Percentiles rank a stretch among this genome's conserved stretches.
These are phyloP conservation scores for Andrena chrysosceles DNA, from an alignment of 2,888 invertebrate genomes.

Conservation along the genomic window DNA sequence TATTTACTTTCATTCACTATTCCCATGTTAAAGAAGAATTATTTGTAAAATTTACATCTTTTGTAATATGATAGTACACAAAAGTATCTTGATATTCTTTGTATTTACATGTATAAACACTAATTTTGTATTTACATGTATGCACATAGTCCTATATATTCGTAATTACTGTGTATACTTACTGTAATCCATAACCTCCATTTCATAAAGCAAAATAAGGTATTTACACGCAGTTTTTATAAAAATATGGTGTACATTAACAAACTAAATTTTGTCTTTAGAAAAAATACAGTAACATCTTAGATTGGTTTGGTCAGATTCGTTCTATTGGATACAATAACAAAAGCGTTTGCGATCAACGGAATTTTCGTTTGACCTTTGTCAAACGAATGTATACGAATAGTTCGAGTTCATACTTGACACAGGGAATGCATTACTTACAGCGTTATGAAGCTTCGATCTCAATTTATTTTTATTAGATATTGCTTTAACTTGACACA, in stretches of 20 bases:
- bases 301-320: neutral
- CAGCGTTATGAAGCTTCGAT: constrained; percentile 12
- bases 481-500: neutral
- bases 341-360: constrained; percentile 18
- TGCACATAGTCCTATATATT: neutral
- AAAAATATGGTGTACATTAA: neutral
- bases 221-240: neutral
- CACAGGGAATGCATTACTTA: constrained; percentile 15
- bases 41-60: neutral
- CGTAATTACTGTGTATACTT: constrained; percentile 25
- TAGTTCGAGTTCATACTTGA: neutral
- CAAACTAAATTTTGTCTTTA: neutral
- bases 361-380: constrained; percentile 28
- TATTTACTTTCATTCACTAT: neutral
- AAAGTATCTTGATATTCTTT: constrained; percentile 4
- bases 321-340: neutral
- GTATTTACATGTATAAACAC: neutral
- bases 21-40: neutral
- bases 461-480: constrained; percentile 10
- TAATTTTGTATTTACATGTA: neutral
- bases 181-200: constrained; percentile 63
- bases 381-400: neutral
- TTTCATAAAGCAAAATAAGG: neutral
- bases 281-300: neutral
- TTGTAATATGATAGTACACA: neutral